phyloP scores from a whole-genome alignment of 1,140 invertebrate genomes.

The Drosophila jambulina region DNA sequence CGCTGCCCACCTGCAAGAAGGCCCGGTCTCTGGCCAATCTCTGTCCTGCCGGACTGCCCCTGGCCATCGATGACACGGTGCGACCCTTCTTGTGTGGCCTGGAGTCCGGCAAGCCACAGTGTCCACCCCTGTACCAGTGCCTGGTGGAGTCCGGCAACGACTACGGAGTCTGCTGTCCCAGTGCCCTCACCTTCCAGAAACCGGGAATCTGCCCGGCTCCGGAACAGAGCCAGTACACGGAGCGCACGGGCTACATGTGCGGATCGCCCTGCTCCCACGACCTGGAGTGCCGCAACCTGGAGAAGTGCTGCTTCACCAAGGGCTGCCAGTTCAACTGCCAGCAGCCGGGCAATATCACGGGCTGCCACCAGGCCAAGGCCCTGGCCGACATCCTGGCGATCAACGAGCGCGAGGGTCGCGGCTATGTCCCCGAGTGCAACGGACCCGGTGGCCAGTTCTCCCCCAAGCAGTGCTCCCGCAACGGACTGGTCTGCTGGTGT shows the following conservation, averaged over 20 bases:
- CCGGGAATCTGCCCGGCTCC: constrained; percentile 90
- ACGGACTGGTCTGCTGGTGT: constrained; percentile 95
- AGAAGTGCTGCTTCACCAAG: constrained; percentile 92
- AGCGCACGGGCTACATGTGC: constrained; percentile 86
- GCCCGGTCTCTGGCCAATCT: constrained; percentile 90
- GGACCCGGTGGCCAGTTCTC: constrained; percentile 89
- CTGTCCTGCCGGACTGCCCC: constrained; percentile 91
- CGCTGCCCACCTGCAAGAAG: constrained; percentile 92
- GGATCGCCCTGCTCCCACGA: constrained; percentile 90
- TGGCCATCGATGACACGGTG: constrained; percentile 91
- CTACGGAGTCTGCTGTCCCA: constrained; percentile 95
- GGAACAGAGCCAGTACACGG: constrained; percentile 80
- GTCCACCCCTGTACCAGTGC: constrained; percentile 92
- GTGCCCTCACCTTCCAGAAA: constrained; percentile 90
- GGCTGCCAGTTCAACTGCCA: constrained; percentile 89
- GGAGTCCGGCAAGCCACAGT: constrained; percentile 91
- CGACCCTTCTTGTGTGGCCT: constrained; percentile 93
- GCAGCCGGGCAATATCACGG: constrained; percentile 89
- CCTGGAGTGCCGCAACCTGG: constrained; percentile 91
- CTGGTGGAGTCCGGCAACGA: constrained; percentile 91
- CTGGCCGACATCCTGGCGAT: constrained; percentile 91
- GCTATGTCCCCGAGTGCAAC: constrained; percentile 93
- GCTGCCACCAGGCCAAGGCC: constrained; percentile 91
- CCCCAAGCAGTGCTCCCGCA: constrained; percentile 91
- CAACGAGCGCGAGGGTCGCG: constrained; percentile 91